Base-by-base conservation (phyloP, 2,888 invertebrate genomes). In the Chironomus tentans region DNA sequence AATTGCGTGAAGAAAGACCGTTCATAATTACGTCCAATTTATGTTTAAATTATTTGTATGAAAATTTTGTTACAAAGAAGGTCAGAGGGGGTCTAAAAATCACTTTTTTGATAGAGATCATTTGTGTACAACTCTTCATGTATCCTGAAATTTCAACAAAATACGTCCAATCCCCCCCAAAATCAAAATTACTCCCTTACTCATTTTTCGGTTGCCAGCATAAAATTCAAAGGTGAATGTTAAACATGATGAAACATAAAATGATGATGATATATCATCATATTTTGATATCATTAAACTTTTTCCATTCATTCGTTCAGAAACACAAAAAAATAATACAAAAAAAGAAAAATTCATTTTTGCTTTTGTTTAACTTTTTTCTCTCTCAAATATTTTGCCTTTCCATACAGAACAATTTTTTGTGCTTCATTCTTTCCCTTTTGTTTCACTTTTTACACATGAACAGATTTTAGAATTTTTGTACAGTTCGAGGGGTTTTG, bases 241-340 rank as follows among this genome's bases (percentile, higher is more conserved):
- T 56, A 56, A 15, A 56, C 18, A 13, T 13, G 68, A 28, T 21
- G 68, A 68, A 68, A 38, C 28, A 24, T 68, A 28, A 38, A 38
- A 38, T 38, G 38, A 38, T 38, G 38, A 38, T 38, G 38, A 38
- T 38, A 38, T 38, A 38, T 38, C 38, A 38, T 68, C 38, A 68
- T 68, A 68, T 68, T 68, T 68, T n/a, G 24, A 68, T 68, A 68
- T 24, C 24, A 68, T 68, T 68, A 68, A 68, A 68, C 68, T 68
- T 68, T 68, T 68, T 24, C 24, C 15, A 15, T 68, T 24, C 13
- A 28, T 15, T 21, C 56, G 38, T 10, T 38, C 38, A 38, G 38
- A 38, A 38, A 38, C 38, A 38, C 10, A 38, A 7, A 38, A n/a
- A 56, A 56, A 15, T 7, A 15, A 15, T 50, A 7, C 5, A 7